Conservation (phyloP, 2,797 vertebrate genomes). For the Xenopus petersii region DNA sequence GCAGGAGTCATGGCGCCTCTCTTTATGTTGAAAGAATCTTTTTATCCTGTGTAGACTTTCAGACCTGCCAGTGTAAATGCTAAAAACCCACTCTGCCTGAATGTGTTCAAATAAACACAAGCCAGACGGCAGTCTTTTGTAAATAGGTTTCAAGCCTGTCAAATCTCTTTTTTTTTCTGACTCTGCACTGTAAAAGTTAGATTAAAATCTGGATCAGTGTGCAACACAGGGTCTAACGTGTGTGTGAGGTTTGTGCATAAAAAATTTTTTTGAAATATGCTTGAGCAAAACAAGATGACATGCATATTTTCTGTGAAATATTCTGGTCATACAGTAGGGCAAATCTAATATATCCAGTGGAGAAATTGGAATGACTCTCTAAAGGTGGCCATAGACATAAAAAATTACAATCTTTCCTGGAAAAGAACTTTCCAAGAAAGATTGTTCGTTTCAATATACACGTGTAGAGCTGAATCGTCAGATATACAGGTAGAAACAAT, state of each 20-base stretch:
- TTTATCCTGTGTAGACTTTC: constrained; percentile 9
- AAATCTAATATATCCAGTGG: too few relatives aligned
- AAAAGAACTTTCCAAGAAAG: too few relatives aligned
- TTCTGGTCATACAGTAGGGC: too few relatives aligned
- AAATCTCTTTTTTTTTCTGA: constrained; percentile 7
- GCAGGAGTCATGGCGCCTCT: constrained; percentile 13
- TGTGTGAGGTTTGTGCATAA: too few relatives aligned
- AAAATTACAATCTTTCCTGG: too few relatives aligned
- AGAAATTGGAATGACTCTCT: too few relatives aligned
- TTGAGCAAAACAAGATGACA: too few relatives aligned
- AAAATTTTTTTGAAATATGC: background rate
- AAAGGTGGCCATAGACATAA: too few relatives aligned
- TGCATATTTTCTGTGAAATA: too few relatives aligned
- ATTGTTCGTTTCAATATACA: too few relatives aligned
- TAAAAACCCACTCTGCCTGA: constrained; percentile 12
- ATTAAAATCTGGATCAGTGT: constrained; percentile 1
- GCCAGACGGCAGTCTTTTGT: constrained; percentile 20
- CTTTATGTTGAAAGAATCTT: constrained; percentile 22
- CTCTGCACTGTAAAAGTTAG: background rate
- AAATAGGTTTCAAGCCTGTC: constrained; percentile 16
- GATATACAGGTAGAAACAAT: too few relatives aligned
- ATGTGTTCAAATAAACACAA: constrained; percentile 22
- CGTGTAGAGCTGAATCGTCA: too few relatives aligned
- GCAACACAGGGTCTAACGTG: constrained; percentile 6
- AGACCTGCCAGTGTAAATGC: constrained; percentile 16